Percentiles rank a stretch among this genome's conserved stretches.
These are phyloP conservation scores for Harpagus bidentatus DNA, from an alignment of 2,113 vertebrate species.

Conservation along the genomic window DNA sequence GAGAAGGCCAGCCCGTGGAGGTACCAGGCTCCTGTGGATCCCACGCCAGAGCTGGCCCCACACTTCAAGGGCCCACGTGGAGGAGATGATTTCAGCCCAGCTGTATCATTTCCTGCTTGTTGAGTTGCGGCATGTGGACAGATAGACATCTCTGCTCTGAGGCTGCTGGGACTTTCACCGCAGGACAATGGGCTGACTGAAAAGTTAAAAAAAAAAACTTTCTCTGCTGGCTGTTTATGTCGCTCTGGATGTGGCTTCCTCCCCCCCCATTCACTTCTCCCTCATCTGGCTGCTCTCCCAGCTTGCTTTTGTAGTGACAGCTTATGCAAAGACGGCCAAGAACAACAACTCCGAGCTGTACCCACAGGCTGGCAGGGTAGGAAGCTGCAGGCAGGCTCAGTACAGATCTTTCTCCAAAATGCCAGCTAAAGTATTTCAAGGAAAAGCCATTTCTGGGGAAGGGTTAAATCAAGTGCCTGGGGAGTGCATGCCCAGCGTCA, in stretches of 20 bases:
- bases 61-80: not conserved
- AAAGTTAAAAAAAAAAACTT: not conserved
- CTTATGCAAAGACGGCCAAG: not conserved
- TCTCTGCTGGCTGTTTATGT: not conserved
- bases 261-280: not conserved
- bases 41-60: not conserved
- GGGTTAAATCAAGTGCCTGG: not conserved
- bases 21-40: not conserved
- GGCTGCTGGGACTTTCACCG: not conserved
- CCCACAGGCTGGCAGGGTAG: not conserved
- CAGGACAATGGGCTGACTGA: not conserved
- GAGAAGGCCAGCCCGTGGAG: not conserved
- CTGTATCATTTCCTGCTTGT: not conserved
- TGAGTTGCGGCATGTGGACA: not conserved
- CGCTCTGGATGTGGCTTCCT: not conserved
- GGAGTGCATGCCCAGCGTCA: fast-evolving
- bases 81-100: not conserved
- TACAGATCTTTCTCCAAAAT: too few species aligned
- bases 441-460: not conserved
- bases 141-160: not conserved
- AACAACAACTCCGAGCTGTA: not conserved
- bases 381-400: not conserved
- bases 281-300: not conserved
- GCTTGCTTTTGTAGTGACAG: not conserved
- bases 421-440: not conserved